phyloP scores from a whole-genome alignment of 1,140 invertebrate genomes.

The Papilio dardanus region DNA sequence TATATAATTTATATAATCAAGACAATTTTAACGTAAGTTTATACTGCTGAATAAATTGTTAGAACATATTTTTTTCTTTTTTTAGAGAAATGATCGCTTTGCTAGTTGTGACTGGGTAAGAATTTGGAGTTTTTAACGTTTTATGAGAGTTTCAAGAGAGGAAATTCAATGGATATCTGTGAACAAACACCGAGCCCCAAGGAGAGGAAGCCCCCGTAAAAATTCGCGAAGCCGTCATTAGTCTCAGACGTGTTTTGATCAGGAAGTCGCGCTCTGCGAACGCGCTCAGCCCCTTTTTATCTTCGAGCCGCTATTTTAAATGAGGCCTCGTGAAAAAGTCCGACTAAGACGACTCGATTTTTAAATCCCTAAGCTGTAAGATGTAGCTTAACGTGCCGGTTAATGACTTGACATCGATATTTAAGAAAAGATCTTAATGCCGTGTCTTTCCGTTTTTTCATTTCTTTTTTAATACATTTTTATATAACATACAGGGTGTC shows the following conservation, averaged over 20 bases:
- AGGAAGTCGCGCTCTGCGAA: conserved; percentile 48
- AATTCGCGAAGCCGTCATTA: conserved; percentile 74
- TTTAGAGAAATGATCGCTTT: too few species aligned
- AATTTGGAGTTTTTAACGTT: conserved; percentile 56
- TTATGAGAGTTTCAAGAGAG: conserved; percentile 58
- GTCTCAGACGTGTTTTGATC: conserved; percentile 77
- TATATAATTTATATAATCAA: too few species aligned
- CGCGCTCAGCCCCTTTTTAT: conserved; percentile 53
- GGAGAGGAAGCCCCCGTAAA: conserved; percentile 69
- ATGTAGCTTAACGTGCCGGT: conserved; percentile 23
- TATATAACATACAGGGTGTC: too few species aligned
- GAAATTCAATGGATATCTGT: conserved; percentile 68
- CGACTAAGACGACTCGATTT: conserved; percentile 51
- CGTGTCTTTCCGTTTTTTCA: background rate
- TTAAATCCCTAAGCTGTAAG: conserved; percentile 51
- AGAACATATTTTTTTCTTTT: too few species aligned
- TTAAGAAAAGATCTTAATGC: background rate
- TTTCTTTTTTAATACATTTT: background rate
- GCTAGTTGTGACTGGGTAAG: background rate
- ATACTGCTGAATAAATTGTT: too few species aligned
- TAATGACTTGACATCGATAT: conserved; percentile 18
- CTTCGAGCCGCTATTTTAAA: conserved; percentile 66
- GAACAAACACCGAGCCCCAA: conserved; percentile 65
- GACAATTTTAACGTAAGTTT: too few species aligned
- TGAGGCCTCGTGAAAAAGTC: conserved; percentile 60